Percentiles rank a stretch among this genome's conserved stretches.
Evolutionary conservation across 2,797 vertebrate genomes (phyloP).

Genomic region (Lepus oiostolus): DNA sequence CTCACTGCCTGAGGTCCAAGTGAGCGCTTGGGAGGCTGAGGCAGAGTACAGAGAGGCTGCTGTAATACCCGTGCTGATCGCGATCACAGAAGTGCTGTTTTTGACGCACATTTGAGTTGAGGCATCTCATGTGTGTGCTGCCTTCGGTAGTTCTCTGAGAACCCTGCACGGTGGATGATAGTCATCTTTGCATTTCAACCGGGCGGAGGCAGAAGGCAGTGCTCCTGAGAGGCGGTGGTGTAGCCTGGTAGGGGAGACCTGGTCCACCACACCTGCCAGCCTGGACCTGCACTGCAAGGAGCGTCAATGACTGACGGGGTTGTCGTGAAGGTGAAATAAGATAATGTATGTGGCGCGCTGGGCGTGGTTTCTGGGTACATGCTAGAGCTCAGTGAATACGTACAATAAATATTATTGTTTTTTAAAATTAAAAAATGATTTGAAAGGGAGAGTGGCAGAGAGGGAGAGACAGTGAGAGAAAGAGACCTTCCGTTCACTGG

Average conservation of each 20-base stretch:
- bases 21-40: not conserved
- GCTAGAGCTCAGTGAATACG: not conserved
- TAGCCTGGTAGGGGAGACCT: too few relatives aligned
- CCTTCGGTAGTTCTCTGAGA: constrained; percentile 2
- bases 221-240: not conserved
- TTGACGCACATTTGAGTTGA: not conserved
- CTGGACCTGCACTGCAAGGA: not conserved
- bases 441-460: too few relatives aligned
- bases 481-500: too few relatives aligned
- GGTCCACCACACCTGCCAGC: fast-evolving
- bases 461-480: too few relatives aligned
- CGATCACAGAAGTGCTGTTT: constrained; percentile 17
- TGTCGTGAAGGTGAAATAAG: not conserved
- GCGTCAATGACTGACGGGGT: fast-evolving
- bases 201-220: not conserved
- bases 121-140: not conserved
- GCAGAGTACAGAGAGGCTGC: not conserved
- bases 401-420: not conserved
- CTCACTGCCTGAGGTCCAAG: not conserved
- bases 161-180: not conserved
- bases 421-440: too few relatives aligned
- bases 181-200: not conserved
- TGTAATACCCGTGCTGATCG: not conserved
- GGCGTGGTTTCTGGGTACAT: not conserved
- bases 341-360: not conserved